These are phyloP conservation scores for Knipowitschia caucasica DNA, from an alignment of 2,797 vertebrate species.

Conservation along the genomic window DNA sequence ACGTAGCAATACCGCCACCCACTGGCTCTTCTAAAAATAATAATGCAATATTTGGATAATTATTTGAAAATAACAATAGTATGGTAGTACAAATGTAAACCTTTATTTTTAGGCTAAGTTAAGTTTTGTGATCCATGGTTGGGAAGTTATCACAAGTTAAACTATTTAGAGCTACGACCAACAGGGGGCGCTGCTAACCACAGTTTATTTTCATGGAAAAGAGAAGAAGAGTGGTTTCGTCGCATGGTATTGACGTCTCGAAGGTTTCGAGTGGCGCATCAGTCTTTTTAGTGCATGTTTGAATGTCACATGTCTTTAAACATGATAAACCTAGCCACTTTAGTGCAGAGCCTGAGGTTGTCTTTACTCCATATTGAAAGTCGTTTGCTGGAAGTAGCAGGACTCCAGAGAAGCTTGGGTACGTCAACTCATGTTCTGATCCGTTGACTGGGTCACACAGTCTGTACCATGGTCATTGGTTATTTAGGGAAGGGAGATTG, in stretches of 20 bases:
- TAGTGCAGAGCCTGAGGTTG: constrained; percentile 61
- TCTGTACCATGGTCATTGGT: not conserved
- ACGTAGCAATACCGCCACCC: constrained; percentile 33
- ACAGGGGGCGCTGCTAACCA: constrained; percentile 9
- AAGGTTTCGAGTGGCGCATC: constrained; percentile 68
- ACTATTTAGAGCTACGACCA: no score
- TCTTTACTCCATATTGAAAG: constrained; percentile 68
- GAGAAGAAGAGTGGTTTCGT: constrained; percentile 36
- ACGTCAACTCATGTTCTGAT: constrained; percentile 47
- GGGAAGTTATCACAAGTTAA: no score
- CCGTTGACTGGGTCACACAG: not conserved
- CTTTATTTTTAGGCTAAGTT: not conserved
- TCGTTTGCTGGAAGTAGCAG: constrained; percentile 59
- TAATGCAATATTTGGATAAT: not conserved
- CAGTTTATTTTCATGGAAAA: not conserved
- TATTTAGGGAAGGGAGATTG: no score
- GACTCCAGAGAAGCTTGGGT: constrained; percentile 68
- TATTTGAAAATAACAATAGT: not conserved
- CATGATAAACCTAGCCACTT: constrained; percentile 57
- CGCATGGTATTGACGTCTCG: constrained; percentile 44
- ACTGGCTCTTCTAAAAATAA: not conserved
- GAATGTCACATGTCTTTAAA: not conserved
- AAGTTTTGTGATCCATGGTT: no score
- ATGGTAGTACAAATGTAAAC: not conserved
- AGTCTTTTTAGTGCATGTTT: constrained; percentile 33